These are phyloP conservation scores for Felis chaus DNA, from an alignment of 2,113 vertebrate genomes.

Conservation along the genomic window DNA sequence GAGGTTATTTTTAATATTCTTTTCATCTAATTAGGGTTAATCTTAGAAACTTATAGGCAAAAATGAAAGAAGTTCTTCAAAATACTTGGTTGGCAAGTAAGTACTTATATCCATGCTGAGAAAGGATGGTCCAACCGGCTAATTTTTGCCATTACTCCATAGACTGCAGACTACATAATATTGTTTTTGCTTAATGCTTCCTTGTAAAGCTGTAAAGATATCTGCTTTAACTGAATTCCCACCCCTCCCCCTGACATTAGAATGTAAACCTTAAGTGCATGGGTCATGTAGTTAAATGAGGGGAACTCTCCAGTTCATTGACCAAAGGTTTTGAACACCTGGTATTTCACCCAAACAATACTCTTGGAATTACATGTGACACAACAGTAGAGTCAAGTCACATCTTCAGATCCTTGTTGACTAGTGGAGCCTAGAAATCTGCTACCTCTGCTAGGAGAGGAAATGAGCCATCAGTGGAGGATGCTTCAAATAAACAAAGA, in stretches of 20 bases:
- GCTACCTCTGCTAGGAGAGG: not conserved
- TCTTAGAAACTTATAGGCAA: not conserved
- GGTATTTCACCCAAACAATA: not conserved
- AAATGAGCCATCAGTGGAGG: fast-evolving
- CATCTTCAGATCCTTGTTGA: fast-evolving
- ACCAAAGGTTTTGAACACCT: not conserved
- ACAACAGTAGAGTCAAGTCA: not conserved
- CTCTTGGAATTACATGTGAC: not conserved
- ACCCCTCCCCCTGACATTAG: not conserved
- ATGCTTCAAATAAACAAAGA: fast-evolving
- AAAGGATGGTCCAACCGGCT: not conserved
- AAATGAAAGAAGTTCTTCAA: not conserved
- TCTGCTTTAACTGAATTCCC: not conserved
- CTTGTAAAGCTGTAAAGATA: not conserved
- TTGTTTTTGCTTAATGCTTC: not conserved
- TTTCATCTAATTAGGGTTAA: not conserved
- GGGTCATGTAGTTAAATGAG: not conserved
- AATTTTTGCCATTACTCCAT: not conserved
- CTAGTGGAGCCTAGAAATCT: too few species aligned
- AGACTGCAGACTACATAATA: fast-evolving
- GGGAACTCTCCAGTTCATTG: not conserved
- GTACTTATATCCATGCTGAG: too few species aligned
- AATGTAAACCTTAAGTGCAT: not conserved
- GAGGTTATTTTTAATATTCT: not conserved
- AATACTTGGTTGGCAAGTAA: not conserved